Evolutionary conservation across 2,113 vertebrate species (phyloP).

Genomic region (Sisor rabdophorus): DNA sequence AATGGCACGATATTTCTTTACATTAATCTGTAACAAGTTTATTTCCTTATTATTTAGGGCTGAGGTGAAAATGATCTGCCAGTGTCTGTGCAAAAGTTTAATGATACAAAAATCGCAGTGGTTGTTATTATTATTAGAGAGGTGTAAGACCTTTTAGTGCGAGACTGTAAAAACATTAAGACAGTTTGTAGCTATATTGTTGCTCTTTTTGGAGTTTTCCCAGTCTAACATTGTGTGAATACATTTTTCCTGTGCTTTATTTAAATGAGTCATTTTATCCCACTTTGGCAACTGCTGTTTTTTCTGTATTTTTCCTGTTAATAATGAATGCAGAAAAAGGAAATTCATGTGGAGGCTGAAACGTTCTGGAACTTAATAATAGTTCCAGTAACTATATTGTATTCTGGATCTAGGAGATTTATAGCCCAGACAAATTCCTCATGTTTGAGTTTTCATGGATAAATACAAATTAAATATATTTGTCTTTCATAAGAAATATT

Average conservation of each 20-base stretch:
- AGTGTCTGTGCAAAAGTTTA: neutral
- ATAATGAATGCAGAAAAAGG: slow-evolving; percentile 17
- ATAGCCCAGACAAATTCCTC: neutral
- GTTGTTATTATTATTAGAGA: neutral
- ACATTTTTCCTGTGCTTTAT: slow-evolving; percentile 8
- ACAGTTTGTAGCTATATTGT: neutral
- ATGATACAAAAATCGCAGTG: neutral
- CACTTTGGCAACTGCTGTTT: slow-evolving; percentile 20
- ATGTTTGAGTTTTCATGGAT: neutral
- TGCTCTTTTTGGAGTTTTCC: slow-evolving; percentile 9
- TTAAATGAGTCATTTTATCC: slow-evolving; percentile 24
- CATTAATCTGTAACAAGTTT: neutral
- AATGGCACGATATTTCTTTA: too few relatives aligned
- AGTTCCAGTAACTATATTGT: neutral
- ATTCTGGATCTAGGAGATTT: neutral
- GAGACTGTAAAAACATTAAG: neutral
- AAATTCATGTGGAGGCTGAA: slow-evolving; percentile 17
- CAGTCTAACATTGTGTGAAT: neutral
- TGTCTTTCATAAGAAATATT: neutral
- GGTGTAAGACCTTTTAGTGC: too few relatives aligned
- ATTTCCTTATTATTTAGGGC: neutral
- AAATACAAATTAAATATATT: neutral
- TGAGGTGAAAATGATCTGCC: neutral
- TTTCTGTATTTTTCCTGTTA: slow-evolving; percentile 16
- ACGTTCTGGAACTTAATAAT: neutral